Evolutionary conservation across 2,888 invertebrate species (phyloP).

Genomic region (Drosophila parthenogenetica): DNA sequence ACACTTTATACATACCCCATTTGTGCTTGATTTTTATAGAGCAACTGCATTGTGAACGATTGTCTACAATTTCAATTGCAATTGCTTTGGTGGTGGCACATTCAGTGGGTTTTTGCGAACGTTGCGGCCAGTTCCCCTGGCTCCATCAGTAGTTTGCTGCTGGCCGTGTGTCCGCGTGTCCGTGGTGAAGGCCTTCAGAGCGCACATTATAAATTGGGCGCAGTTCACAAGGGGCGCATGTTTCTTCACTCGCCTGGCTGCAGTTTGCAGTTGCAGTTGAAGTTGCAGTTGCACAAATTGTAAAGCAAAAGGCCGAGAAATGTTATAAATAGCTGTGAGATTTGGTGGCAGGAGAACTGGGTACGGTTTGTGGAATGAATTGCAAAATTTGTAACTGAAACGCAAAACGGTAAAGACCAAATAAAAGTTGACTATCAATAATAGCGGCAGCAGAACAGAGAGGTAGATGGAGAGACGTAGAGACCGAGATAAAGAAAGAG

Average conservation of each 20-base stretch:
- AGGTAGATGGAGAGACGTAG: background rate
- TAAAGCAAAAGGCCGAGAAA: conserved; percentile 47
- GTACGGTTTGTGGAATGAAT: conserved; percentile 56
- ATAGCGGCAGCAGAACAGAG: background rate
- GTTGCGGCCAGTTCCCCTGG: conserved; percentile 18
- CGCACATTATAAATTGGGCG: conserved; percentile 57
- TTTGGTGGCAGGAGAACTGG: conserved; percentile 30
- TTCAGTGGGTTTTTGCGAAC: conserved; percentile 12
- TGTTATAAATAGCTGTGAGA: conserved; percentile 56
- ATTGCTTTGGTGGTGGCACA: conserved; percentile 25
- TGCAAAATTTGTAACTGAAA: conserved; percentile 62
- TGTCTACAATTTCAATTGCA: conserved; percentile 9
- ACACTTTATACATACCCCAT: conserved; percentile 12
- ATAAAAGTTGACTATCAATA: conserved; percentile 30
- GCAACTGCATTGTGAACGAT: conserved; percentile 18
- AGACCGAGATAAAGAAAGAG: background rate
- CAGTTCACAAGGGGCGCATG: conserved; percentile 60
- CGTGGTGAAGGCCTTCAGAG: conserved; percentile 55
- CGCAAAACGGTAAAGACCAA: conserved; percentile 59
- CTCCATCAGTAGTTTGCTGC: conserved; percentile 7
- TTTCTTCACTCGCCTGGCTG: conserved; percentile 35
- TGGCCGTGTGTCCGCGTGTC: conserved; percentile 3
- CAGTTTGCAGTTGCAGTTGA: conserved; percentile 17
- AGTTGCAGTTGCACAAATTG: conserved; percentile 29
- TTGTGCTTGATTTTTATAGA: background rate